Evolutionary conservation across 2,888 invertebrate species (phyloP).

Genomic region (Tetragnatha montana): DNA sequence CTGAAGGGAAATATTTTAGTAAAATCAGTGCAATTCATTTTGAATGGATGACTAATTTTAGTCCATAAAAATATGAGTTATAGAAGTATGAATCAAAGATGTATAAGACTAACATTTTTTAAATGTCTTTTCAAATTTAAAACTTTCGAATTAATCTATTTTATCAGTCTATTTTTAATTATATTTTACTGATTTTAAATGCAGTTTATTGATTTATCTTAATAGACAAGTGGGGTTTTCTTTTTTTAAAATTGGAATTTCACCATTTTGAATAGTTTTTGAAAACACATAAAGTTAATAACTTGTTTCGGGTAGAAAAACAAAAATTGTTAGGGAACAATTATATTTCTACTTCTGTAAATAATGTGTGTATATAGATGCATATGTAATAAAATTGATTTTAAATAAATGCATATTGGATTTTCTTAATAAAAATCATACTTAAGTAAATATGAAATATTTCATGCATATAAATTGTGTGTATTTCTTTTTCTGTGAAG

Average conservation of each 20-base stretch:
- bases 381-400: conserved; percentile 22
- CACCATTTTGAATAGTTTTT: neutral
- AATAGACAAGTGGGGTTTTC: too few relatives aligned
- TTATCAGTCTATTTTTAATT: too few relatives aligned
- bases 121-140: neutral
- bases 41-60: neutral
- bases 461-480: too few relatives aligned
- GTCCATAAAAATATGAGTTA: neutral
- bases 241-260: neutral
- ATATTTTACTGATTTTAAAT: neutral
- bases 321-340: neutral
- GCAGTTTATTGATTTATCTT: too few relatives aligned
- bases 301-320: neutral
- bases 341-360: conserved; percentile 12
- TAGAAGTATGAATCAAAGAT: too few relatives aligned
- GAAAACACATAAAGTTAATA: neutral
- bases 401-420: too few relatives aligned
- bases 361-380: conserved; percentile 31
- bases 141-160: too few relatives aligned
- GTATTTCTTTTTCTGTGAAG: too few relatives aligned
- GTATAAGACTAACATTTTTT: too few relatives aligned
- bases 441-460: too few relatives aligned
- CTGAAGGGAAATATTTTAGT: neutral
- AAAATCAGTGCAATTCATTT: too few relatives aligned
- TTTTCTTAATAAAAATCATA: too few relatives aligned